Conservation (phyloP, 2,888 invertebrate species). For the Drepana falcataria region DNA sequence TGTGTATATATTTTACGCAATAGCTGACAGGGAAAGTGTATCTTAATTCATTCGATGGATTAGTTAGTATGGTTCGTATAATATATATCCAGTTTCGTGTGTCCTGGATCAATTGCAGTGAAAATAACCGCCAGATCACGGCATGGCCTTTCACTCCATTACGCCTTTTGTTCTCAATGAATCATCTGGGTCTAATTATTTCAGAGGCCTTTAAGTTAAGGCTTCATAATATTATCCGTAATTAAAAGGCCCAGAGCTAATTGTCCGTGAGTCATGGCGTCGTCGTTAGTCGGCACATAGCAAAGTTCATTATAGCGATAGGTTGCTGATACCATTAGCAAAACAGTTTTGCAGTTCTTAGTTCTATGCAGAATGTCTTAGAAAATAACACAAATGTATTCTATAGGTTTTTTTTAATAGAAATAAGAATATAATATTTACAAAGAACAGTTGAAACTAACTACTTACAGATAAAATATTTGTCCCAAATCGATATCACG, state of each 20-base stretch:
- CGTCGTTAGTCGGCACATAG: slow-evolving; percentile 45
- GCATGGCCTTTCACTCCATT: slow-evolving; percentile 59
- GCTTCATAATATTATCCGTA: slow-evolving; percentile 64
- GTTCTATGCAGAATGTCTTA: too few species aligned
- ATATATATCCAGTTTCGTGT: too few species aligned
- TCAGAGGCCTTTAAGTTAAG: slow-evolving; percentile 50
- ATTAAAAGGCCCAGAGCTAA: slow-evolving; percentile 65
- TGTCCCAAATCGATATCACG: too few species aligned
- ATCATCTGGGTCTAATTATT: slow-evolving; percentile 67
- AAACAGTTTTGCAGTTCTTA: neutral
- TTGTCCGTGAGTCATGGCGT: slow-evolving; percentile 56
- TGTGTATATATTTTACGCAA: too few species aligned
- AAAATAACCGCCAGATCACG: slow-evolving; percentile 32
- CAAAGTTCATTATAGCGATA: slow-evolving; percentile 39
- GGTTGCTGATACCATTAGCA: slow-evolving; percentile 12
- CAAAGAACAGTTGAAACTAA: too few species aligned
- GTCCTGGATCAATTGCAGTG: slow-evolving; percentile 12
- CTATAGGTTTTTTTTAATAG: too few species aligned
- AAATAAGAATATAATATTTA: too few species aligned
- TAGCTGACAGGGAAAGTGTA: too few species aligned
- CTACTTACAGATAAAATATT: too few species aligned
- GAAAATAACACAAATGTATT: too few species aligned
- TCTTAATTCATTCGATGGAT: too few species aligned
- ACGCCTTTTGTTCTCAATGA: slow-evolving; percentile 63
- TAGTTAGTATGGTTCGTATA: too few species aligned